phyloP scores from a whole-genome alignment of 2,113 vertebrate species.

The Corythaixoides concolor region DNA sequence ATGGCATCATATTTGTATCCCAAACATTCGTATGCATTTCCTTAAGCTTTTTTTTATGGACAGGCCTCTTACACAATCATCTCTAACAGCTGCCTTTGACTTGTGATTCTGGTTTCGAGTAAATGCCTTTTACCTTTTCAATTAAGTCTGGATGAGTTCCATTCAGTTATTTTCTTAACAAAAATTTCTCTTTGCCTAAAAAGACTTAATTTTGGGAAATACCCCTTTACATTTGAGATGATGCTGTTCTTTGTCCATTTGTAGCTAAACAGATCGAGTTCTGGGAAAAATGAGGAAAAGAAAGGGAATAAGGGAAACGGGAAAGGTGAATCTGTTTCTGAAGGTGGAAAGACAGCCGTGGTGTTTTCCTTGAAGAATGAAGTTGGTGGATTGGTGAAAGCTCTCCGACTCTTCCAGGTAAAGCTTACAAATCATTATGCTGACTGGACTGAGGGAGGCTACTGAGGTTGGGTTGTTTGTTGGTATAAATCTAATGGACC shows the following conservation, averaged over 20 bases:
- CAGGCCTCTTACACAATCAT: neutral
- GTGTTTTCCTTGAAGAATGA: slow-evolving; percentile 96
- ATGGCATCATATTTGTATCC: neutral
- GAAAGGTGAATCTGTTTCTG: slow-evolving; percentile 66
- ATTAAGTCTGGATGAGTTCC: neutral
- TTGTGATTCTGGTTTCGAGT: neutral
- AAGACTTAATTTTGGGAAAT: neutral
- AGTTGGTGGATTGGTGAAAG: slow-evolving; percentile 91
- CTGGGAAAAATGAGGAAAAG: slow-evolving; percentile 86
- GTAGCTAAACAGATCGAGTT: slow-evolving; percentile 78
- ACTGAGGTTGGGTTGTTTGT: neutral
- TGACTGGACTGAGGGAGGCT: neutral
- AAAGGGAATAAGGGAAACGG: slow-evolving; percentile 72
- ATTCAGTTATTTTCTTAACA: neutral
- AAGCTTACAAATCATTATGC: neutral
- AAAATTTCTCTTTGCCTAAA: neutral
- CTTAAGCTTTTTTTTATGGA: neutral
- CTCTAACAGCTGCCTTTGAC: neutral
- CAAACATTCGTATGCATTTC: neutral
- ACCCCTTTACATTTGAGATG: neutral
- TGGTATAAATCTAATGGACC: neutral
- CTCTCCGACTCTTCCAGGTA: slow-evolving; percentile 93
- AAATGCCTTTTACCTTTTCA: neutral
- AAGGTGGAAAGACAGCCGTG: slow-evolving; percentile 85
- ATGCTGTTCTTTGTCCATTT: slow-evolving; percentile 2